Conservation (phyloP, 2,113 vertebrate species). For the Python bivittatus region DNA sequence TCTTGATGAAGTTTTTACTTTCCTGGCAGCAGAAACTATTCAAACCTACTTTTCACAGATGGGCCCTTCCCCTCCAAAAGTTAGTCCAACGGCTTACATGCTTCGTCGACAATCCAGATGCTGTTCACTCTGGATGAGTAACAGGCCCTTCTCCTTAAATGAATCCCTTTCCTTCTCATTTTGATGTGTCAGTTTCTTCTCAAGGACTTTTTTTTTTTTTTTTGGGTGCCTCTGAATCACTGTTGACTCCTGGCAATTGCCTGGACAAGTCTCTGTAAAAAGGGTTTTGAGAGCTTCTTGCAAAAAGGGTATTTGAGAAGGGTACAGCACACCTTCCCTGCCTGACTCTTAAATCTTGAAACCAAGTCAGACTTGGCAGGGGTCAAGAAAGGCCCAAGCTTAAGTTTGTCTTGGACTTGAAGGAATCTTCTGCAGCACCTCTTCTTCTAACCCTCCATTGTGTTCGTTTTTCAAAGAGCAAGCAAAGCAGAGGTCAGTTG, state of each 20-base stretch:
- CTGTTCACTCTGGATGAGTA: background rate
- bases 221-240: too few species aligned
- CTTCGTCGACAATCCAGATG: background rate
- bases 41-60: background rate
- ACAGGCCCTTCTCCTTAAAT: background rate
- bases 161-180: too few species aligned
- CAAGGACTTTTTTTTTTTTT: too few species aligned
- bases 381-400: background rate
- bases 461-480: background rate
- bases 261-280: too few species aligned
- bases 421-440: background rate
- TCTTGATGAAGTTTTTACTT: background rate
- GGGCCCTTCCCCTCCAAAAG: background rate
- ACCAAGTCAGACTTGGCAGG: background rate
- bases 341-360: background rate
- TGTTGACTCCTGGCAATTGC: too few species aligned
- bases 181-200: too few species aligned
- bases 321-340: background rate
- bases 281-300: background rate
- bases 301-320: background rate
- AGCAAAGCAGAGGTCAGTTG: background rate
- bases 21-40: background rate
- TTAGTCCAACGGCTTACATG: background rate
- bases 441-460: background rate
- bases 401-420: background rate